These are phyloP conservation scores for Drusus annulatus DNA, from an alignment of 1,140 invertebrate species.

Conservation along the genomic window DNA sequence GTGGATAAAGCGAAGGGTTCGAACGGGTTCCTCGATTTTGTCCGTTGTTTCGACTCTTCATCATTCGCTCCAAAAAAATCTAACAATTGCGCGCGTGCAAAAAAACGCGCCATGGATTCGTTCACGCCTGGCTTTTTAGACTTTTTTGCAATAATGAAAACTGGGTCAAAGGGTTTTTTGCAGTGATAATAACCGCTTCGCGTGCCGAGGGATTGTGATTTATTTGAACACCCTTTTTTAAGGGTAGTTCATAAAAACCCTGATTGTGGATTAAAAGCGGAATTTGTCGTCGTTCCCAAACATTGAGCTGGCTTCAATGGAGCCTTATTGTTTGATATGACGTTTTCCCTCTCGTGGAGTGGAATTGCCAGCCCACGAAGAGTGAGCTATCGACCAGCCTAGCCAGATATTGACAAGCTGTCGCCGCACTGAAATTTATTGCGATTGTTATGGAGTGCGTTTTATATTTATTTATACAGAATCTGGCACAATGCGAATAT, in stretches of 20 bases:
- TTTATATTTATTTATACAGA: conserved; percentile 26
- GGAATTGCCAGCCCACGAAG: conserved; percentile 26
- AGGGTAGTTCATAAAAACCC: conserved; percentile 30
- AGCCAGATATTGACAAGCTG: conserved; percentile 44
- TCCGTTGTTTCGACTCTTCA: conserved; percentile 37
- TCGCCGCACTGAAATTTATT: conserved; percentile 49
- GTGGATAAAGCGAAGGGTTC: conserved; percentile 52
- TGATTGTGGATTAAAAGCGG: conserved; percentile 55
- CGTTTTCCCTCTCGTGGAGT: conserved; percentile 49
- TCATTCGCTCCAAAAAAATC: conserved; percentile 46
- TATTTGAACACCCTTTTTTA: conserved; percentile 49
- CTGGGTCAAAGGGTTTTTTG: conserved; percentile 55
- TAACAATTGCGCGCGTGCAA: conserved; percentile 40
- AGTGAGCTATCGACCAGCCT: conserved; percentile 44
- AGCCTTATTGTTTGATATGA: conserved; percentile 45
- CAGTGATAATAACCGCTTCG: conserved; percentile 51
- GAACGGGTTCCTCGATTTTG: conserved; percentile 48
- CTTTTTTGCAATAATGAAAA: conserved; percentile 53
- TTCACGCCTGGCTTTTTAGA: conserved; percentile 55
- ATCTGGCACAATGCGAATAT: conserved; percentile 4
- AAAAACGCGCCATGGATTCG: conserved; percentile 47
- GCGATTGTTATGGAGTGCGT: conserved; percentile 45
- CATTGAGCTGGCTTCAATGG: conserved; percentile 30
- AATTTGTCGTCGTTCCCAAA: conserved; percentile 56
- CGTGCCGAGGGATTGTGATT: conserved; percentile 54